These are phyloP conservation scores for Drosophila subsilvestris DNA, from an alignment of 2,888 invertebrate species.

Conservation along the genomic window DNA sequence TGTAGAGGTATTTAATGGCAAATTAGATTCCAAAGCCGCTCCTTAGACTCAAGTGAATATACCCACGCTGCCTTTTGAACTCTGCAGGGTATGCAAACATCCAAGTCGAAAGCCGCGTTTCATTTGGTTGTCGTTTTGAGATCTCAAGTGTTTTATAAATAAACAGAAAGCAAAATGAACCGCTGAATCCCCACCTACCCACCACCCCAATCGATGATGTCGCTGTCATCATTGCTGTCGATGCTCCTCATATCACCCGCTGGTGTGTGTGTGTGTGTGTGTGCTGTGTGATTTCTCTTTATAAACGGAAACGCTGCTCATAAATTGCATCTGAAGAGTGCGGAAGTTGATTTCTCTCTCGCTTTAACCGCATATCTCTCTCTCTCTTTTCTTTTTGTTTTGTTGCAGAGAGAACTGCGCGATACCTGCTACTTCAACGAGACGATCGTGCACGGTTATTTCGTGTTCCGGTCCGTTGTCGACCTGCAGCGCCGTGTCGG, in stretches of 20 bases:
- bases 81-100: slow-evolving; percentile 7
- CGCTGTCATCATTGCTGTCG: slow-evolving; percentile 33
- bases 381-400: neutral
- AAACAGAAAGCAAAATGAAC: slow-evolving; percentile 56
- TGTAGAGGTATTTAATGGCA: too few species aligned
- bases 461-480: slow-evolving; percentile 83
- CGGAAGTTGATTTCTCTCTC: slow-evolving; percentile 15
- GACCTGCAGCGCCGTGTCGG: slow-evolving; percentile 83
- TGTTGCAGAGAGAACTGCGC: slow-evolving; percentile 82
- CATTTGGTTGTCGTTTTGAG: slow-evolving; percentile 55
- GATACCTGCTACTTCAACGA: slow-evolving; percentile 84
- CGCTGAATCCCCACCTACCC: slow-evolving; percentile 31
- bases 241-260: slow-evolving; percentile 17
- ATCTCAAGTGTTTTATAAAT: slow-evolving; percentile 81
- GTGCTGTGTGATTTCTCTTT: neutral
- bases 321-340: slow-evolving; percentile 64
- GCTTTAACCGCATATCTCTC: neutral
- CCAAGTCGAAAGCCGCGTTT: slow-evolving; percentile 65
- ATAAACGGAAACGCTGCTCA: slow-evolving; percentile 64
- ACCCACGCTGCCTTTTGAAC: neutral
- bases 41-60: neutral
- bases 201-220: slow-evolving; percentile 17
- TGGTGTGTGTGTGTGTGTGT: neutral
- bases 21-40: too few species aligned
- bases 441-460: slow-evolving; percentile 83